A percentile compares a stretch with the other conserved stretches of the same genome.
Evolutionary conservation across 2,797 vertebrate species (phyloP).

Genomic region (Mormyrops boulengeri): DNA sequence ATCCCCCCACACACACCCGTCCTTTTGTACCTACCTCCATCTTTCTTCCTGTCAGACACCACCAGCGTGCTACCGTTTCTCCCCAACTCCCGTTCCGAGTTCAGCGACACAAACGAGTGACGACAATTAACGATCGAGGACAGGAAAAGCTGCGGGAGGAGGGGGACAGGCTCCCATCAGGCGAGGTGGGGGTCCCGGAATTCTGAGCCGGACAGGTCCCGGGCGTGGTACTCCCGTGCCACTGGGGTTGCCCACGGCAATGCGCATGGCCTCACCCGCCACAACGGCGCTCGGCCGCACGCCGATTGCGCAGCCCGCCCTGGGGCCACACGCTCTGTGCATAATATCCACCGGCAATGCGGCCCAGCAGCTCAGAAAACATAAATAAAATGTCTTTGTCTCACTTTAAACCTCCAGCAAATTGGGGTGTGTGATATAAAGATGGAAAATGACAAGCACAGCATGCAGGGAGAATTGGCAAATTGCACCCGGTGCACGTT

Average conservation of each 20-base stretch:
- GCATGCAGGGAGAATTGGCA: constrained; percentile 3
- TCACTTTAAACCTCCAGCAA: background rate
- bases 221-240: background rate
- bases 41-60: constrained; percentile 3
- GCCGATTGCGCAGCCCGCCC: too few relatives aligned
- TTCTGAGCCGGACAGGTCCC: background rate
- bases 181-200: background rate
- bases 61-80: background rate
- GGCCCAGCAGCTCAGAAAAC: background rate
- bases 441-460: background rate
- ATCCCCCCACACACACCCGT: constrained; percentile 12
- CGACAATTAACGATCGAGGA: background rate
- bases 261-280: background rate
- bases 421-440: background rate
- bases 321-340: background rate
- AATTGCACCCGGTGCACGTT: background rate
- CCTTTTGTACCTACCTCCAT: constrained; percentile 16
- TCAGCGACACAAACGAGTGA: background rate
- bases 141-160: background rate
- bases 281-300: background rate
- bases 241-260: background rate
- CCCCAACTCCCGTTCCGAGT: background rate
- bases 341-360: background rate
- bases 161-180: background rate
- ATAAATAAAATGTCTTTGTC: background rate